Evolutionary conservation across 2,888 invertebrate genomes (phyloP), one percentile per base, ranked within the genome.

Genomic region (Baronia brevicornis): DNA sequence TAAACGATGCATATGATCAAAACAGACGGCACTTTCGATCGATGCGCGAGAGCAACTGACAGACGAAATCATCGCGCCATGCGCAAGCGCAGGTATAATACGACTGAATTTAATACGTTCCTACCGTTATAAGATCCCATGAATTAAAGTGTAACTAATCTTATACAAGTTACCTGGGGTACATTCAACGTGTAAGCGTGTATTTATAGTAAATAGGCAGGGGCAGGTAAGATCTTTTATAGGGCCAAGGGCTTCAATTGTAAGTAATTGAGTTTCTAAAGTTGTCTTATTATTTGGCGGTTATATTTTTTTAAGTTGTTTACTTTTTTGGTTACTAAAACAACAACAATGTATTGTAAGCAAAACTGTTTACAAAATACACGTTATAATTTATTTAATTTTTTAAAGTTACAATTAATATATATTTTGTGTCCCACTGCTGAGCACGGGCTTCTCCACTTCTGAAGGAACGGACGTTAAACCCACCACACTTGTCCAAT

Each of bases 201-300:
- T 82, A 80, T 79, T 82, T 82, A 75, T 80, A 78, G 78, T 71
- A 63, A 68, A 70, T 68, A 69, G 57, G 58, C 57, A 60, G 62
- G 52, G 62, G 62, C 80, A 80, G 80, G 82, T 80, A 80, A 68
- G 58, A 52, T 65, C 55, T 55, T 54, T 46, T 48, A 39, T 54
- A 69, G 72, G 71, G 65, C 71, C 69, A 74, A 77, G 79, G 74
- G 73, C 67, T 71, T 54, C 48, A 31, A 39, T 49, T 43, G 37
- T 38, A 31, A 28, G 33, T 38, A 18, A 25, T 24, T 32, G 20
- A 21, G 23, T 20, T 31, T 29, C 25, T 23, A 11, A 24, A 22
- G 8, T 9, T 23, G 19, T 30, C n/a, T n/a, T n/a, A n/a, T n/a
- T n/a, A n/a, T n/a, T n/a, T n/a, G n/a, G n/a, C n/a, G n/a, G n/a